Evolutionary conservation across 1,140 invertebrate species (phyloP).

Genomic region (Drosophila rufa): DNA sequence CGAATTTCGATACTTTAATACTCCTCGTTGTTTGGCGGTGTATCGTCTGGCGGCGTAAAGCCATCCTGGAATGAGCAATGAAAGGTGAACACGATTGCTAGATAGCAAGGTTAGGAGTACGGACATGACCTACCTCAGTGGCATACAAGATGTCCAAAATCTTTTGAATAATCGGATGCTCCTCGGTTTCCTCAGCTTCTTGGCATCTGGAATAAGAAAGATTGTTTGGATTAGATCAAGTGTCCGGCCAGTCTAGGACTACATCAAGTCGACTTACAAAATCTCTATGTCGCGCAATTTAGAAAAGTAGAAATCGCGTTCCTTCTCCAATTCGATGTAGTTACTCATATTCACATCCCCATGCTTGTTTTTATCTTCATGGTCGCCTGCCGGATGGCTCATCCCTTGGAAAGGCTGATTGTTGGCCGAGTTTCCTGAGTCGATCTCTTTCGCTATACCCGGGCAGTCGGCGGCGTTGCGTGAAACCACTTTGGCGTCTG

Average conservation of each 20-base stretch:
- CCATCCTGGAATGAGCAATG: conserved; percentile 90
- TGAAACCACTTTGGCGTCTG: conserved; percentile 86
- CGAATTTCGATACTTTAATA: conserved; percentile 62
- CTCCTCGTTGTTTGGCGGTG: conserved; percentile 89
- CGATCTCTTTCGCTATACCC: conserved; percentile 72
- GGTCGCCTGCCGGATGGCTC: conserved; percentile 74
- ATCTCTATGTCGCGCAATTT: conserved; percentile 99
- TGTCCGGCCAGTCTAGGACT: too few species aligned
- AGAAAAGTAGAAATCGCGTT: conserved; percentile 99
- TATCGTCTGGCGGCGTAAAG: conserved; percentile 96
- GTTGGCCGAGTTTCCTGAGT: conserved; percentile 58
- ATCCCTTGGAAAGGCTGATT: conserved; percentile 84
- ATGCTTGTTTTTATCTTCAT: background rate
- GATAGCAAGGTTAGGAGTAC: background rate
- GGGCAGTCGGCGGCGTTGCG: conserved; percentile 69
- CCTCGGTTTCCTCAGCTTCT: conserved; percentile 93
- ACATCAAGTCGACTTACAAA: conserved; percentile 86
- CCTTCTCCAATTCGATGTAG: conserved; percentile 93
- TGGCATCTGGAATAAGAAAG: conserved; percentile 89
- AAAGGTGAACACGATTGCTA: conserved; percentile 25
- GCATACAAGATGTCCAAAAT: conserved; percentile 99
- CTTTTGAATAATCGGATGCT: conserved; percentile 92
- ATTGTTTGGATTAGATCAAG: background rate
- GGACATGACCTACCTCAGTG: conserved; percentile 92
- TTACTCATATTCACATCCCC: conserved; percentile 87